Evolutionary conservation across 2,113 vertebrate genomes (phyloP), one percentile per base, ranked within the genome.

Genomic region (Eublepharis macularius): DNA sequence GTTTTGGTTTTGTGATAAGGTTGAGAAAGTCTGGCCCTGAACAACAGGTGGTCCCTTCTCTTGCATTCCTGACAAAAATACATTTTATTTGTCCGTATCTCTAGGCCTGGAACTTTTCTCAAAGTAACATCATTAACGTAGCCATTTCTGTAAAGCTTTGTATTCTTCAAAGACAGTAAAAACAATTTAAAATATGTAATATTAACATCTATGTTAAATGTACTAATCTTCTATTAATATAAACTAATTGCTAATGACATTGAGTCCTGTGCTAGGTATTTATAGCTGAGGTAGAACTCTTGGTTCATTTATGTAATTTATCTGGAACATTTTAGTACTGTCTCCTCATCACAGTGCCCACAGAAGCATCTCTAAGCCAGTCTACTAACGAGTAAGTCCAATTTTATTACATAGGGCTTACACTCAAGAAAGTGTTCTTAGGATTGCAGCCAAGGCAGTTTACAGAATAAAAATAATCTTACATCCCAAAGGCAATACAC

Each of bases 11-110:
- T 24, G 12, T 11, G 57, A 83, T 83, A 68, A 74, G 57, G 57
- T 79, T 74, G 60, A 54, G 21, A 66, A 54, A 83, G 39, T n/a
- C 45, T 54, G 39, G 57, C 76, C 86, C 81, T 83, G 86, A 80
- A 4, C 29, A 80, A 68, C 81, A 83, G 81, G 34, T 87, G 86
- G 32, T 51, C 36, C 51, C 43, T 11, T 83, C 68, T 57, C 81
- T 79, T 12, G 34, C n/a, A 54, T 75, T 73, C 49, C 68, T 14
- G 14, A 39, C 26, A 19, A 45, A 65, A 49, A 32, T 4, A 9
- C 34, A 26, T 17, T 39, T 66, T 65, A 66, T 84, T 80, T 65
- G 51, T 72, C 19, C 29, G 16, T 19, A 19, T n/a, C 29, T 32
- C 45, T 74, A 7, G 43, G 54, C 13, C 24, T 65, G 36, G 29